These are phyloP conservation scores for Chelon auratus DNA, from an alignment of 2,797 vertebrate species.

Conservation along the genomic window DNA sequence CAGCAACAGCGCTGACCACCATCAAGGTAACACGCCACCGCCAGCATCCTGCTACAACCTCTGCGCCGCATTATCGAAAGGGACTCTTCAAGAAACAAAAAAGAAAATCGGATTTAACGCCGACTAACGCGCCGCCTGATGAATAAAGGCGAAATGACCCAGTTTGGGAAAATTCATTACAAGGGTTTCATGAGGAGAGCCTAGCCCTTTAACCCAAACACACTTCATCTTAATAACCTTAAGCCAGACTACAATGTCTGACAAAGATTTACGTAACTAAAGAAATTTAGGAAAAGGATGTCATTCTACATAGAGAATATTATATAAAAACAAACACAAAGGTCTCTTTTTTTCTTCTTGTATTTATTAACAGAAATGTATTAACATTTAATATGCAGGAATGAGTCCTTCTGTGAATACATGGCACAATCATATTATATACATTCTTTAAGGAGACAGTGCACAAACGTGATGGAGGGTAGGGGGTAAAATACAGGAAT, in stretches of 20 bases:
- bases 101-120: conserved; percentile 28
- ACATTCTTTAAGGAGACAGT: conserved; percentile 88
- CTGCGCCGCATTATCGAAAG: conserved; percentile 8
- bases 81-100: conserved; percentile 5
- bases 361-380: conserved; percentile 91
- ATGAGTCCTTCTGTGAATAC: conserved; percentile 90
- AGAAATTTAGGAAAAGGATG: conserved; percentile 14
- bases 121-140: conserved; percentile 5
- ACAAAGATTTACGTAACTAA: not conserved
- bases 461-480: conserved; percentile 81
- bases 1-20: conserved; percentile 8
- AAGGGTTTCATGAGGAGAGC: conserved; percentile 13
- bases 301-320: conserved; percentile 3
- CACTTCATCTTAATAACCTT: conserved; percentile 19
- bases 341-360: conserved; percentile 47
- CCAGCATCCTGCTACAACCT: conserved; percentile 6
- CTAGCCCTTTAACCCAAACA: conserved; percentile 17
- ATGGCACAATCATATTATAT: conserved; percentile 93
- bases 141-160: conserved; percentile 41
- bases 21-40: not conserved
- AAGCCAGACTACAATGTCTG: conserved; percentile 29
- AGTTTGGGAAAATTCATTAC: conserved; percentile 19
- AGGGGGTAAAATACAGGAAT: conserved; percentile 69
- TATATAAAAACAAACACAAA: not conserved
- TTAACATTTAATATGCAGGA: conserved; percentile 85